A percentile compares a stretch with the other conserved stretches of the same genome.
phyloP scores from a whole-genome alignment of 2,888 invertebrate species.

The Cylloceria caligata region DNA sequence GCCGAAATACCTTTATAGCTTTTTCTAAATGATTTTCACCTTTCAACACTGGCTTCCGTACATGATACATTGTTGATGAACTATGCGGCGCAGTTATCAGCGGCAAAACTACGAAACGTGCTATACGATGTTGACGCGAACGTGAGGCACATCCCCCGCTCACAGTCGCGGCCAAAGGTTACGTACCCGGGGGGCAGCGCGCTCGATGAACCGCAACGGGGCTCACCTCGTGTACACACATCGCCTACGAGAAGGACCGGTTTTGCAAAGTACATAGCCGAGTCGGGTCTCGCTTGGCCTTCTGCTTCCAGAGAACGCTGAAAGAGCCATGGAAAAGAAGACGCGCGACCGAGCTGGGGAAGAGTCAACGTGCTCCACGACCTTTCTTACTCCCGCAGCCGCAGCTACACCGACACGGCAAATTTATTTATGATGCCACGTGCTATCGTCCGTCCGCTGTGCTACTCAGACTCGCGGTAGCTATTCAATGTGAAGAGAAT shows the following conservation, averaged over 20 bases:
- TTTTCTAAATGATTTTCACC: not conserved
- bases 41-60: not conserved
- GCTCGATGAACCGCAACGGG: constrained; percentile 24
- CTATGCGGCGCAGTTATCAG: not conserved
- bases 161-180: constrained; percentile 6
- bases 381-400: constrained; percentile 42
- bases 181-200: constrained; percentile 9
- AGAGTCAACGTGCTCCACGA: constrained; percentile 35
- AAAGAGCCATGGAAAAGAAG: constrained; percentile 19
- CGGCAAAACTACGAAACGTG: not conserved
- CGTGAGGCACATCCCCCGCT: not conserved
- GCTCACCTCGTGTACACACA: constrained; percentile 9
- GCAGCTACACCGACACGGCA: constrained; percentile 20
- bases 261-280: constrained; percentile 25
- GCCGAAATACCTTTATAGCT: not conserved
- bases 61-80: not conserved
- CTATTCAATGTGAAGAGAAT: constrained; percentile 9
- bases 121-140: not conserved
- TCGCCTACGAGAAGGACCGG: constrained; percentile 25
- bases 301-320: constrained; percentile 18
- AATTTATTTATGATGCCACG: constrained; percentile 42
- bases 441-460: constrained; percentile 17
- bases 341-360: not conserved
- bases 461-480: constrained; percentile 30
- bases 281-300: constrained; percentile 17